These are phyloP conservation scores for Dissostichus mawsoni DNA, from an alignment of 2,113 vertebrate genomes.

Conservation along the genomic window DNA sequence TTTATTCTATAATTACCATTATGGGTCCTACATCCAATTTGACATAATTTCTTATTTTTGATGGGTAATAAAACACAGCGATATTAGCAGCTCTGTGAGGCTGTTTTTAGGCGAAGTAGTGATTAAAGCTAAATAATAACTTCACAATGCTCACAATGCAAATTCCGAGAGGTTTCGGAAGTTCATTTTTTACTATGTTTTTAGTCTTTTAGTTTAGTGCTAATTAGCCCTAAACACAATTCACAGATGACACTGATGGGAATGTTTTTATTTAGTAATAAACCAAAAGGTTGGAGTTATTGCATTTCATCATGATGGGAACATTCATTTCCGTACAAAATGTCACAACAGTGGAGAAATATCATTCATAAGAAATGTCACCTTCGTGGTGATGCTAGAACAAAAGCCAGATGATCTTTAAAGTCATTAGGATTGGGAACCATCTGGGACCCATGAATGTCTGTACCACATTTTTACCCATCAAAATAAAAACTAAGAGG, in stretches of 20 bases:
- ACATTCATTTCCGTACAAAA: not conserved
- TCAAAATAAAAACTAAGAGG: not conserved
- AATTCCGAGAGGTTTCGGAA: not conserved
- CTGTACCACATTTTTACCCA: not conserved
- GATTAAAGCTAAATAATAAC: not conserved
- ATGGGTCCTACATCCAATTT: too few relatives aligned
- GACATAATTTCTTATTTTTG: not conserved
- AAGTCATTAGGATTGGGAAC: not conserved
- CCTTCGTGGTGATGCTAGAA: not conserved
- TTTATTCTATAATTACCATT: too few relatives aligned
- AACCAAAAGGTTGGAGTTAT: too few relatives aligned
- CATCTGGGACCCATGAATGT: not conserved
- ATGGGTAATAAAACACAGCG: not conserved
- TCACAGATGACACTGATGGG: too few relatives aligned
- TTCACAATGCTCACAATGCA: not conserved
- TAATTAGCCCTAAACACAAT: not conserved
- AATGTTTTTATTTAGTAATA: too few relatives aligned
- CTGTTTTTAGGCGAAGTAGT: not conserved
- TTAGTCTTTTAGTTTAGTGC: too few relatives aligned
- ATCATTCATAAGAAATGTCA: not conserved
- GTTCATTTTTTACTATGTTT: not conserved
- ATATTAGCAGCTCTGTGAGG: not conserved
- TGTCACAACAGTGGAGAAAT: not conserved
- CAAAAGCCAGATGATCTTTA: not conserved
- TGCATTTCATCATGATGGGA: too few relatives aligned